These are phyloP conservation scores for Hippocampus kuda DNA, from an alignment of 2,797 vertebrate species.

Conservation along the genomic window DNA sequence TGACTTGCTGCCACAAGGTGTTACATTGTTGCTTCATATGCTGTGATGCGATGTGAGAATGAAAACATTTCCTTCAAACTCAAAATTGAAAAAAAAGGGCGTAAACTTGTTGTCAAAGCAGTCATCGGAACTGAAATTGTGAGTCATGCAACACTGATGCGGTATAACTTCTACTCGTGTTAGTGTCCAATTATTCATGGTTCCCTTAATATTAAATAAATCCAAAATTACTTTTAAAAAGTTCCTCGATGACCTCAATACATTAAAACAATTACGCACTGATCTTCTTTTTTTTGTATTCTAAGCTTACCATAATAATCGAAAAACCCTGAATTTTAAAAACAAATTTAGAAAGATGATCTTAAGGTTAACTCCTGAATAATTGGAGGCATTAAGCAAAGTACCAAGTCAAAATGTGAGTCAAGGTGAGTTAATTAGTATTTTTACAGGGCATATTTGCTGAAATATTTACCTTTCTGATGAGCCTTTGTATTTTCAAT, in stretches of 20 bases:
- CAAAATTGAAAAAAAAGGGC: neutral
- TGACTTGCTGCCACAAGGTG: neutral
- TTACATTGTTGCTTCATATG: neutral
- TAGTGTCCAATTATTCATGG: constrained; percentile 44
- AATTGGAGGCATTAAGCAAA: constrained; percentile 45
- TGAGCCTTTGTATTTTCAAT: constrained; percentile 65
- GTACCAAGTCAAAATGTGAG: constrained; percentile 30
- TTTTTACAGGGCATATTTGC: constrained; percentile 37
- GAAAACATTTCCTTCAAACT: neutral
- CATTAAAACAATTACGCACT: neutral
- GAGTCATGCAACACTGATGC: constrained; percentile 32
- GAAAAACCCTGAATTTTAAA: neutral
- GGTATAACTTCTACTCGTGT: constrained; percentile 16
- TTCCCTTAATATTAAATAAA: constrained; percentile 8
- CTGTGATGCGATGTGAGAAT: neutral
- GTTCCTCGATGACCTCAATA: neutral
- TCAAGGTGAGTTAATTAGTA: constrained; percentile 43
- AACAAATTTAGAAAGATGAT: constrained; percentile 6
- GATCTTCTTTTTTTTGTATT: neutral
- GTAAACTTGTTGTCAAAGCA: neutral
- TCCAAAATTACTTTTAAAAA: constrained; percentile 1
- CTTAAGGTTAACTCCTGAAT: constrained; percentile 33
- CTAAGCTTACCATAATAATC: neutral
- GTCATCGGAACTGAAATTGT: neutral
- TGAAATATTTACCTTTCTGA: constrained; percentile 67